Evolutionary conservation across 2,113 vertebrate genomes (phyloP), one percentile per base, ranked within the genome.

Genomic region (Albula glossodonta): DNA sequence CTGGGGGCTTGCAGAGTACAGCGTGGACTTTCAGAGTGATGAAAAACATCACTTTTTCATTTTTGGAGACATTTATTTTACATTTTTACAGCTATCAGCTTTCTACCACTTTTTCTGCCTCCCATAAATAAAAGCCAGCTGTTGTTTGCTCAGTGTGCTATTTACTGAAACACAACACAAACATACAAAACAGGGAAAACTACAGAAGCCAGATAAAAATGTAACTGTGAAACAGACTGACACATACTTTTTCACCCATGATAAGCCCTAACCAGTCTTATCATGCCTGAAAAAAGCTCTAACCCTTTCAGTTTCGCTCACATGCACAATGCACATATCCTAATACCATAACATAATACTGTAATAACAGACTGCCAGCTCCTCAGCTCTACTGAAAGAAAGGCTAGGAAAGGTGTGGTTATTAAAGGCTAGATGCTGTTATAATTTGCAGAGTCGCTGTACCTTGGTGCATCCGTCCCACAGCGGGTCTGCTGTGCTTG

Each of bases 61-160:
- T 88, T 92, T 89, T 90, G 88, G 87, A 88, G 87, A 89, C 88
- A 89, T 91, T 87, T 88, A 60, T 5, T 56, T 56, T 56, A 56
- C 53, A 56, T 56, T 56, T 56, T 56, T 12, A 56, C 12, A 56
- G 6, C 12, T 56, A 56, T 56, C 53, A 8, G n/a, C 22, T 31
- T 9, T 70, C 17, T 5, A n/a, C 4, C 17, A 9, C 22, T 74
- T 74, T 31, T 56, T 56, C 12, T 56, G 5, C n/a, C 9, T 22
- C 0, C n/a, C 11, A 10, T 9, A 74, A 74, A n/a, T 8, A 2
- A 10, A 31, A 31, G 0, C n/a, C 70, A 74, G 4, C n/a, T 74
- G 70, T 31, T 74, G 22, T n/a, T 31, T 25, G 63, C n/a, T 22
- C 63, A 22, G 63, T 22, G 8, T 60, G 56, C 17, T 17, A 1